Base-by-base conservation (phyloP, 2,797 vertebrate species). In the Rhinella marina region DNA sequence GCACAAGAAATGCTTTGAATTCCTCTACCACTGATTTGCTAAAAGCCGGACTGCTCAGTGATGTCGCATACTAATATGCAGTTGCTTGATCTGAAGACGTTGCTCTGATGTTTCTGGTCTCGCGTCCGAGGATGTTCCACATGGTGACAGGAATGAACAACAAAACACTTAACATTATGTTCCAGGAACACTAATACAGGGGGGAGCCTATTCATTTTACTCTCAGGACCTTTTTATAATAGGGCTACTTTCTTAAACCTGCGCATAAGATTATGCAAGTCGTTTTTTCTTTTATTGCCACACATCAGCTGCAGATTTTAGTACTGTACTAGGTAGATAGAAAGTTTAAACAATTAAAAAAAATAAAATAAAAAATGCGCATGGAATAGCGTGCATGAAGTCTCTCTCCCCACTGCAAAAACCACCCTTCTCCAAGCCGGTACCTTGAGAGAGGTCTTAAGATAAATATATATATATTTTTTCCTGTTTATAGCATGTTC, bases 151-250 rank as follows among this genome's bases (percentile, higher is more conserved):
- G 54, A 79, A 23, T 72, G 85, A 84, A 86, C 85, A 84, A 83
- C 29, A 54, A 83, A 86, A 83, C 79, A 86, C 84, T 89, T 86
- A 77, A 62, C 48, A 12, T 78, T 41, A 89, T 86, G 90, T 90
- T 91, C 86, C 90, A 90, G 1, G 90, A 93, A 95, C 94, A 94
- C 93, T 94, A 93, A 94, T 92, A 59, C 90, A 59, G 73, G 81
- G 41, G 75, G 23, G 25, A 77, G 92, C 91, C 91, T 94, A 92
- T 94, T 87, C 92, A 91, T 93, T 93, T 93, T 92, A 93, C 92
- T 95, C 95, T 96, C 95, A 96, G 95, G 95, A 94, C 94, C 92
- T 93, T 94, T 94, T 91, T 92, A 90, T 93, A 92, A 93, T 93
- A 95, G 94, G 94, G 95, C 93, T 95, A 93, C 91, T 91, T 93